phyloP scores from a whole-genome alignment of 2,797 vertebrate species.

The Chiloscyllium punctatum region DNA sequence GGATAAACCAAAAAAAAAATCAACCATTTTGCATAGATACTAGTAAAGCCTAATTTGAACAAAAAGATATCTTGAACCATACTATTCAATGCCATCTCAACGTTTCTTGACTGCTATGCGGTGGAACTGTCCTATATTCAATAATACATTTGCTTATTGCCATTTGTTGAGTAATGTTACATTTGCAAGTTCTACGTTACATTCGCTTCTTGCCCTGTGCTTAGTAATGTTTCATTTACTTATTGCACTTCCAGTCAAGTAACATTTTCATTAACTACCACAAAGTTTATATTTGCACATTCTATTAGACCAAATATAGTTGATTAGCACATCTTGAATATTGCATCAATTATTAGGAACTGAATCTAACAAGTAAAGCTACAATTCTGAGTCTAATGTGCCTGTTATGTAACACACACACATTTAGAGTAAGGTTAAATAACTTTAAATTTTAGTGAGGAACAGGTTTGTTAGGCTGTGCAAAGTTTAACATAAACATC shows the following conservation, averaged over 20 bases:
- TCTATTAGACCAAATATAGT: not conserved
- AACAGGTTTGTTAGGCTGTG: not conserved
- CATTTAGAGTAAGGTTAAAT: not conserved
- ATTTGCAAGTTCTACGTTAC: not conserved
- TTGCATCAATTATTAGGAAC: not conserved
- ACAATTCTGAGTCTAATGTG: not conserved
- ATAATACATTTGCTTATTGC: not conserved
- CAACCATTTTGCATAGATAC: not conserved
- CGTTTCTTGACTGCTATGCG: not conserved
- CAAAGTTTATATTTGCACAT: not conserved
- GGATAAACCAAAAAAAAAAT: not conserved
- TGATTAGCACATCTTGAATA: not conserved
- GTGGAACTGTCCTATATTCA: not conserved
- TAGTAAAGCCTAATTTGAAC: not conserved
- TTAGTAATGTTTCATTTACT: not conserved
- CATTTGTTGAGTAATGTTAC: not conserved
- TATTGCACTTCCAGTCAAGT: not conserved
- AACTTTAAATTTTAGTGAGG: not conserved
- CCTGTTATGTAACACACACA: not conserved
- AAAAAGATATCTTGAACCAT: not conserved
- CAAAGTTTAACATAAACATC: not conserved
- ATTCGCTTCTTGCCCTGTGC: not conserved
- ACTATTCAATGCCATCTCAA: not conserved
- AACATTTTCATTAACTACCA: not conserved
- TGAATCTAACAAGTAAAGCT: not conserved